A percentile compares a stretch with the other conserved stretches of the same genome.
Conservation (phyloP, 2,797 vertebrate species). For the Lepus townsendii region DNA sequence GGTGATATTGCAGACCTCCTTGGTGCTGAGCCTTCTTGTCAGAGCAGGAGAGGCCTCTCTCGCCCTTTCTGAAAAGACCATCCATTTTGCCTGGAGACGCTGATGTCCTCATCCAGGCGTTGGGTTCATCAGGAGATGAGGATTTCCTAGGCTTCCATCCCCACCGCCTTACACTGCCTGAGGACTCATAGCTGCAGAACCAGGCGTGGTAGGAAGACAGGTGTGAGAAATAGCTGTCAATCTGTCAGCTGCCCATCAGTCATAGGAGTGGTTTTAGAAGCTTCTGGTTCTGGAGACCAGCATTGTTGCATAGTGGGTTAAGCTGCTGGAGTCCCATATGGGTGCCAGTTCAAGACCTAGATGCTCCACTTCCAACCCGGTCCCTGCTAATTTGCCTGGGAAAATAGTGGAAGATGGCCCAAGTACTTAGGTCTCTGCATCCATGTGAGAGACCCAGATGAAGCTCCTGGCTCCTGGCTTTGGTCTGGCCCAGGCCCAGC, state of each 20-base stretch:
- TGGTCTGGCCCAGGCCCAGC: no score
- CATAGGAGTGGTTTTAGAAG: not conserved
- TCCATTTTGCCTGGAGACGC: not conserved
- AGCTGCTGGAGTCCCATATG: no score
- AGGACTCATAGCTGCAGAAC: not conserved
- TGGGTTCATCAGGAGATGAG: not conserved
- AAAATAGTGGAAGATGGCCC: no score
- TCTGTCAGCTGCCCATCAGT: not conserved
- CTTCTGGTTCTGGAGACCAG: no score
- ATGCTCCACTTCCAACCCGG: no score
- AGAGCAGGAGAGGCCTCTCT: not conserved
- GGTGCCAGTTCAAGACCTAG: no score
- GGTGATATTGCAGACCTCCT: not conserved
- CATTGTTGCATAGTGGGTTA: no score
- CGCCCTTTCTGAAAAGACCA: not conserved
- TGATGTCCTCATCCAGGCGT: not conserved
- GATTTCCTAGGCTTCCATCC: not conserved
- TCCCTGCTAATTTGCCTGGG: no score
- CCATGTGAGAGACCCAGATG: no score
- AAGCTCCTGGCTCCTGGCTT: no score
- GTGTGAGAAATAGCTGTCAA: not conserved
- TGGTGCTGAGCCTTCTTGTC: not conserved
- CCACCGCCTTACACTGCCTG: not conserved
- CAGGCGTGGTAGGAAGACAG: not conserved
- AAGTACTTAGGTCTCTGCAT: no score